Conservation (phyloP, 1,140 invertebrate species). For the Megalopta genalis region DNA sequence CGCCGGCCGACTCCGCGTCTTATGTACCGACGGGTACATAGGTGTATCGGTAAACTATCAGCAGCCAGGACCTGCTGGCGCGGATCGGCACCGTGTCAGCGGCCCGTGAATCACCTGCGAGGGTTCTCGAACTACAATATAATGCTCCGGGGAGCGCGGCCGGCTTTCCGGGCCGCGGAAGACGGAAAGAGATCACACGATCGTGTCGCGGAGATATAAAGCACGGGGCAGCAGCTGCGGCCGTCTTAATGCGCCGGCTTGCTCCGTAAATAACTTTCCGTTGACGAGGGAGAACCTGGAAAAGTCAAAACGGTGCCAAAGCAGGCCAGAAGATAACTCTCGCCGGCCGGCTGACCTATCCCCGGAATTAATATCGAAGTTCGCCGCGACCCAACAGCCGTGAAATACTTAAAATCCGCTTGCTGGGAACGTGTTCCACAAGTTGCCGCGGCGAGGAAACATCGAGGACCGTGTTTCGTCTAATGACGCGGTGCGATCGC, state of each 20-base stretch:
- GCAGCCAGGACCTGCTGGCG: constrained; percentile 26
- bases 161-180: constrained; percentile 2
- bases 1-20: neutral
- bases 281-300: neutral
- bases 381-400: neutral
- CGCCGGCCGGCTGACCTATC: neutral
- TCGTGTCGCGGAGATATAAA: constrained; percentile 35
- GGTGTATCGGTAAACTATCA: constrained; percentile 44
- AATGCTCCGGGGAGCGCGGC: constrained; percentile 36
- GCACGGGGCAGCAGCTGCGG: constrained; percentile 28
- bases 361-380: constrained; percentile 24
- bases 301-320: neutral
- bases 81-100: constrained; percentile 40
- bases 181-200: constrained; percentile 47
- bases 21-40: constrained; percentile 20
- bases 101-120: constrained; percentile 52
- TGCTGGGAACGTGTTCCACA: neutral
- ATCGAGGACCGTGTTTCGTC: neutral
- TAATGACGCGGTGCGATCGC: neutral
- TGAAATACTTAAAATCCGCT: neutral
- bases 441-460: neutral
- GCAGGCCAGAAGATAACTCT: neutral
- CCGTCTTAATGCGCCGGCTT: constrained; percentile 28
- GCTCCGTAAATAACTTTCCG: constrained; percentile 30
- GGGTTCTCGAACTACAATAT: constrained; percentile 53